Conservation (phyloP, 2,113 vertebrate genomes). For the Pelusios castaneus region DNA sequence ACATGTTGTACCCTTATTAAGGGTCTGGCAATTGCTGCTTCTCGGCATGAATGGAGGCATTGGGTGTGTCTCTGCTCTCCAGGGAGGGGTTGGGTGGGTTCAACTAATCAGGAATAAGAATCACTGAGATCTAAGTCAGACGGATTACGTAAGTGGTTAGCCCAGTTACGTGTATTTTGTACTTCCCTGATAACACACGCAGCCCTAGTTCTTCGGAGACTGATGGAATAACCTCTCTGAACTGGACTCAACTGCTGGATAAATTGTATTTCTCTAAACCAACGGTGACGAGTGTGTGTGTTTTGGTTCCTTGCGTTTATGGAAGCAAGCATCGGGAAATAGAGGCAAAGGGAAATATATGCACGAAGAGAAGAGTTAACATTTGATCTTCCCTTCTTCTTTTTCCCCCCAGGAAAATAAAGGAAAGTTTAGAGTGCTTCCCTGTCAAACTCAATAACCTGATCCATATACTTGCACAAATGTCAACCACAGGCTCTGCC, state of each 20-base stretch:
- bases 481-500: conserved; percentile 55
- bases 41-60: background rate
- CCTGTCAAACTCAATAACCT: conserved; percentile 91
- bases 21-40: background rate
- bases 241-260: background rate
- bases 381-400: background rate
- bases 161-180: background rate
- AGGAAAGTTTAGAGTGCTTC: conserved; percentile 88
- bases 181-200: background rate
- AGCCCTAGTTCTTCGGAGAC: background rate
- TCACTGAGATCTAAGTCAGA: background rate
- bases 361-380: background rate
- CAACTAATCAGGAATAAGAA: background rate
- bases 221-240: background rate
- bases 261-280: background rate
- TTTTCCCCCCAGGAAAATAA: conserved; percentile 85
- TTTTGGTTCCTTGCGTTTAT: background rate
- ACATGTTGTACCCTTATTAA: background rate
- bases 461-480: conserved; percentile 83
- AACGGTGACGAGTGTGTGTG: background rate
- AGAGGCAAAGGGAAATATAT: background rate
- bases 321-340: background rate
- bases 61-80: accelerated
- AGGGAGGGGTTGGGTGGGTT: background rate
- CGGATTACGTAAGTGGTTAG: background rate